phyloP scores from a whole-genome alignment of 2,888 invertebrate genomes.

The Tholera decimalis region DNA sequence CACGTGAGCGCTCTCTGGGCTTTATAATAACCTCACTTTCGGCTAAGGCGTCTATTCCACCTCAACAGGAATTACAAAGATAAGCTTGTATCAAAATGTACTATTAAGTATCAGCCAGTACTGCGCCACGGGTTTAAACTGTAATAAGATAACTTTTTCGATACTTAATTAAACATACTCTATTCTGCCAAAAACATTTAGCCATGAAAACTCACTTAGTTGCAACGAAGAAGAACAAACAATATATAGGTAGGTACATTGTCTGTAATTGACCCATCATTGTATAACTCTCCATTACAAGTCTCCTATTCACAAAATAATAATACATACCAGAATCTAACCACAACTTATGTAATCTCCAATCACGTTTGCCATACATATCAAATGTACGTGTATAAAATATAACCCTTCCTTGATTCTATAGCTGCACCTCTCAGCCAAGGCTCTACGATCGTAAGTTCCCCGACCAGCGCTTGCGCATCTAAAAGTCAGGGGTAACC shows the following conservation, averaged over 20 bases:
- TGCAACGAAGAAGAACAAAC: too few species aligned
- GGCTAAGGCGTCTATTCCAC: too few species aligned
- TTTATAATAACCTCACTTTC: too few species aligned
- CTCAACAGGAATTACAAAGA: too few species aligned
- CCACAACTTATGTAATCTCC: constrained; percentile 13
- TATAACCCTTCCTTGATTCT: constrained; percentile 21
- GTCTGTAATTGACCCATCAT: neutral
- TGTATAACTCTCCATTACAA: constrained; percentile 3
- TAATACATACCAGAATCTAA: constrained; percentile 12
- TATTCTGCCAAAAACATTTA: neutral
- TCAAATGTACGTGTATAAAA: neutral
- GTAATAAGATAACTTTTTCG: neutral
- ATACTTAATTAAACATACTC: neutral
- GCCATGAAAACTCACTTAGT: neutral
- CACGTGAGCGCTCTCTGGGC: too few species aligned
- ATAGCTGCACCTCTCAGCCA: neutral
- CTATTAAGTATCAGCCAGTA: neutral
- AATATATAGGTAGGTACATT: neutral
- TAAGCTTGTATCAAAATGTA: neutral
- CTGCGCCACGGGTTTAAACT: neutral
- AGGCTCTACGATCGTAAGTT: constrained; percentile 41
- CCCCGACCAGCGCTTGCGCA: neutral
- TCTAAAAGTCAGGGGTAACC: constrained; percentile 45
- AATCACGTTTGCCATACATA: constrained; percentile 42
- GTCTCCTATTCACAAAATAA: constrained; percentile 4